Percentiles rank a stretch among this genome's conserved stretches.
These are phyloP conservation scores for Oxycera nigricornis DNA, from an alignment of 2,888 invertebrate genomes.

Conservation along the genomic window DNA sequence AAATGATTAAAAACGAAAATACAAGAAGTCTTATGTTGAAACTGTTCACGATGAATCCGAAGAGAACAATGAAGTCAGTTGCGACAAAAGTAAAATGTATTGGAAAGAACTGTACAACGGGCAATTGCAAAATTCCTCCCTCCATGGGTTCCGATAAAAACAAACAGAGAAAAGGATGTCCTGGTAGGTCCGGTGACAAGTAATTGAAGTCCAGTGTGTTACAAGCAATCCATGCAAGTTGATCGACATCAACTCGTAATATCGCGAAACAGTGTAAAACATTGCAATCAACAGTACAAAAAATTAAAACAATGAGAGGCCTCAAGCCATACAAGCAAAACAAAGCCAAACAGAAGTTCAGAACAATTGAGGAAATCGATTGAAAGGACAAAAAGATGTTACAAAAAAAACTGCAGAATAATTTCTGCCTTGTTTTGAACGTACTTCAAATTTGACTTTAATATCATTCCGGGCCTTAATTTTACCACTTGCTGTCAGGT, in stretches of 20 bases:
- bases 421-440: background rate
- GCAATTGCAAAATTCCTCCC: background rate
- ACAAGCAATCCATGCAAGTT: too few species aligned
- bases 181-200: background rate
- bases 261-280: too few species aligned
- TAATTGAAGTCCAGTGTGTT: background rate
- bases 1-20: too few species aligned
- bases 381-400: background rate
- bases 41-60: background rate
- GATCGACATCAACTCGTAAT: too few species aligned
- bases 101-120: background rate
- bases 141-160: background rate
- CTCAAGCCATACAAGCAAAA: background rate
- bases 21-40: background rate
- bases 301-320: background rate
- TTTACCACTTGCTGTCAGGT: too few species aligned
- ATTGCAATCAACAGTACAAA: too few species aligned
- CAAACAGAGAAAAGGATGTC: background rate
- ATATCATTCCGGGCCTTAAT: too few species aligned
- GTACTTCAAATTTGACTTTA: too few species aligned
- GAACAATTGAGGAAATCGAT: background rate
- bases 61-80: background rate
- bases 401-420: background rate
- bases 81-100: background rate
- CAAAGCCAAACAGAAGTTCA: background rate